Evolutionary conservation across 2,888 invertebrate species (phyloP).

Genomic region (Hypena proboscidalis): DNA sequence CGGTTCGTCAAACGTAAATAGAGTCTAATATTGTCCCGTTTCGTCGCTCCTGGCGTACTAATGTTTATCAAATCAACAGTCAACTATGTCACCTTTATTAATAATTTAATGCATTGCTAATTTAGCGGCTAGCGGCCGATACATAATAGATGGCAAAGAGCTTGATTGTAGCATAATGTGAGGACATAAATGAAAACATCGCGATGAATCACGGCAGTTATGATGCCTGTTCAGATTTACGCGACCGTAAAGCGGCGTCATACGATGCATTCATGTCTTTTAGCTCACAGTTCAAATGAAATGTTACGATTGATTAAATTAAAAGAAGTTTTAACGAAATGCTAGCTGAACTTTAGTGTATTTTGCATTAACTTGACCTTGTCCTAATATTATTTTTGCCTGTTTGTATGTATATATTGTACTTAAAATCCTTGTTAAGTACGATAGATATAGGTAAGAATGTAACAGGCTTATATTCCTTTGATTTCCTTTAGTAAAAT

Average conservation of each 20-base stretch:
- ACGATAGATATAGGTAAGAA: no score
- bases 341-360: no score
- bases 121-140: constrained; percentile 36
- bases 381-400: no score
- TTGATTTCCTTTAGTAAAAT: no score
- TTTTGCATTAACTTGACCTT: no score
- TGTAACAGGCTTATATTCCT: no score
- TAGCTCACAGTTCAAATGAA: constrained; percentile 15
- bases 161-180: constrained; percentile 45
- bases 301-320: no score
- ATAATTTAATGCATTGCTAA: constrained; percentile 41
- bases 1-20: constrained; percentile 18
- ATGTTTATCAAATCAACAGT: constrained; percentile 35
- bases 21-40: constrained; percentile 27
- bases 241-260: constrained; percentile 16
- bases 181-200: constrained; percentile 43
- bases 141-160: constrained; percentile 60
- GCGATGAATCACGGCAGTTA: constrained; percentile 28
- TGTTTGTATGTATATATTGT: no score
- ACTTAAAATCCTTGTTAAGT: no score
- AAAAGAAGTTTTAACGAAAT: no score
- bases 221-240: constrained; percentile 26
- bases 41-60: constrained; percentile 14
- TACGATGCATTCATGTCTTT: constrained; percentile 20
- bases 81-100: constrained; percentile 35